Base-by-base conservation (phyloP, 2,113 vertebrate genomes). In the Cyprinodon tularosa region DNA sequence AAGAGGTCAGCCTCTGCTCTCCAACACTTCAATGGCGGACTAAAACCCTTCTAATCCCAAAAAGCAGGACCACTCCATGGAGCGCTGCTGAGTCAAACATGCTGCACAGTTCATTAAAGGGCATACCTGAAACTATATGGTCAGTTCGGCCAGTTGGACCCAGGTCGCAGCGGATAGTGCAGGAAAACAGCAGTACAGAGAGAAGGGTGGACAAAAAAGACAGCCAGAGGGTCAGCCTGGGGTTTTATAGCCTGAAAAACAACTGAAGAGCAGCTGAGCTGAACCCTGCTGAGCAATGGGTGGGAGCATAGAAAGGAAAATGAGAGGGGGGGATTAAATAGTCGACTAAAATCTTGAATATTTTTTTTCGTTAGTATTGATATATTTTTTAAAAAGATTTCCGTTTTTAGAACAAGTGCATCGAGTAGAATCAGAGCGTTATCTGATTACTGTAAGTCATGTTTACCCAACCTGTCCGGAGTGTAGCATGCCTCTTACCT, bases 191-290 rank as follows among this genome's bases (percentile, higher is more conserved):
- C 50, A 57, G 48, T 57, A 50, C 20, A 62, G 45, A 47, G 47
- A 47, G 44, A 60, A 83, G n/a, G 64, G 1, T 5, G 36, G 77
- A 66, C 10, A 14, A 66, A 71, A 89, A 67, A 84, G 83, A 84
- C 71, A 80, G 74, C 68, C 37, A 68, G 65, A 48, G 48, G 9
- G 76, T 71, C 12, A 22, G 76, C 76, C 76, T 66, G 63, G 75
- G 69, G 78, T 81, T 81, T 84, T 86, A 84, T 74, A 80, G 86
- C 88, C 85, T 77, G 84, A 90, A 86, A 86, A 68, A 76, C 67
- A 68, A 80, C 38, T 85, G 83, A 68, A 72, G 68, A 75, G 72
- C 76, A 72, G 83, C 84, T 80, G 80, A 78, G 71, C 67, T 12
- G 42, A 42, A 36, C 20, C 20, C 29, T 62, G 70, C 68, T 69